Percentiles rank a stretch among this genome's conserved stretches.
phyloP scores from a whole-genome alignment of 2,888 invertebrate species.

The Nudaria mundana region DNA sequence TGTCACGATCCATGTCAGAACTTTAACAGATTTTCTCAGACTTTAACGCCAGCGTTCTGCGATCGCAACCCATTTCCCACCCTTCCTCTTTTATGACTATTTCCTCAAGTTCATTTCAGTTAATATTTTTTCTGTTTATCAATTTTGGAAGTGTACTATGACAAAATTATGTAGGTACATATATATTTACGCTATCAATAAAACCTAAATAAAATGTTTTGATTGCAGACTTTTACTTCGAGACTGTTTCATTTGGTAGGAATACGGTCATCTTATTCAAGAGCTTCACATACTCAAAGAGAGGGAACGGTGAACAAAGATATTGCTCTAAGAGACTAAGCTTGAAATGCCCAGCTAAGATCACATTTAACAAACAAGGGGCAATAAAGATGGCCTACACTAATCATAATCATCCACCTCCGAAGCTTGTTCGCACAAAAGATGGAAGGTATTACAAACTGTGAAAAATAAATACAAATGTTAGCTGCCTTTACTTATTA shows the following conservation, averaged over 20 bases:
- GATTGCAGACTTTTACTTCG: neutral
- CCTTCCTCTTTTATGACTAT: too few species aligned
- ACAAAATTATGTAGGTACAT: too few species aligned
- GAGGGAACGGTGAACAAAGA: neutral
- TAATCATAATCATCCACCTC: constrained; percentile 36
- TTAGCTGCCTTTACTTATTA: too few species aligned
- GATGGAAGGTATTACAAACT: constrained; percentile 6
- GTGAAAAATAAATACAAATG: neutral
- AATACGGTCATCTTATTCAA: neutral
- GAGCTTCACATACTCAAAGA: neutral
- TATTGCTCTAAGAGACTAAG: neutral
- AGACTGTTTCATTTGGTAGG: neutral
- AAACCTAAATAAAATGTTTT: too few species aligned
- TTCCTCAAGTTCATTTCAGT: too few species aligned
- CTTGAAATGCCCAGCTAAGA: neutral
- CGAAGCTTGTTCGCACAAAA: neutral
- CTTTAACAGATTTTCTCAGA: too few species aligned
- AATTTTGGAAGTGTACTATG: too few species aligned
- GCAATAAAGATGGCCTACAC: neutral
- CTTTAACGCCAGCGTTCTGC: too few species aligned
- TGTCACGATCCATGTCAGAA: too few species aligned
- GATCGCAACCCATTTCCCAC: too few species aligned
- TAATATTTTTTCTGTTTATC: too few species aligned
- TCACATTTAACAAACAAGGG: neutral
- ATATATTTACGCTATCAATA: too few species aligned